These are phyloP conservation scores for Drosophila erecta DNA, from an alignment of 1,140 invertebrate genomes.

Conservation along the genomic window DNA sequence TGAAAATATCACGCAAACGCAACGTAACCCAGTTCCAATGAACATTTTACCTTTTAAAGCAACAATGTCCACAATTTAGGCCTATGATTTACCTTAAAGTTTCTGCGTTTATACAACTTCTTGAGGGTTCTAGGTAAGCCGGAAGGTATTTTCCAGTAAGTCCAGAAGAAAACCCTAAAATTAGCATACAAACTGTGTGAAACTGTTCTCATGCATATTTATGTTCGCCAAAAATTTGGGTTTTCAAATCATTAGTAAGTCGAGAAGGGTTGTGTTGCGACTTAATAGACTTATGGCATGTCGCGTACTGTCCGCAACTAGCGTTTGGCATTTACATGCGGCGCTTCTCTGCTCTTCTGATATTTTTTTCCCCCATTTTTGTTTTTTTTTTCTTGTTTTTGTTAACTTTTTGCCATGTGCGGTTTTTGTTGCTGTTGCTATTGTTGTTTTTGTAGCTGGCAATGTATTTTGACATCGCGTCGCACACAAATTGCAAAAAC, in stretches of 20 bases:
- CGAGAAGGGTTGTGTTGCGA: neutral
- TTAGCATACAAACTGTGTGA: neutral
- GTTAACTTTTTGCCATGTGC: slow-evolving; percentile 16
- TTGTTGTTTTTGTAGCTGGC: slow-evolving; percentile 34
- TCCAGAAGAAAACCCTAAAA: neutral
- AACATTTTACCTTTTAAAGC: neutral
- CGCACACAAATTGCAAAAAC: slow-evolving; percentile 75
- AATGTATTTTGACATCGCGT: slow-evolving; percentile 60
- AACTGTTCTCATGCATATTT: slow-evolving; percentile 1
- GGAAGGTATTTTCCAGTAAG: neutral
- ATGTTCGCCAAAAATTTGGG: slow-evolving; percentile 3
- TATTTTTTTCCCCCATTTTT: slow-evolving; percentile 2
- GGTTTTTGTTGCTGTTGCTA: slow-evolving; percentile 8
- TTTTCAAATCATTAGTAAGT: slow-evolving; percentile 1
- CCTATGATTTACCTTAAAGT: neutral
- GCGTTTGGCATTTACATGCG: slow-evolving; percentile 39
- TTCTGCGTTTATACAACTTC: neutral
- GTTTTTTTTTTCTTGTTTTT: neutral
- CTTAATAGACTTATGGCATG: slow-evolving; percentile 7
- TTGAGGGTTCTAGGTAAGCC: neutral
- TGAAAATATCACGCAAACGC: neutral
- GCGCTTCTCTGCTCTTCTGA: slow-evolving; percentile 6
- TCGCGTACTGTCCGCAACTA: slow-evolving; percentile 27
- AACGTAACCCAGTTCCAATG: neutral
- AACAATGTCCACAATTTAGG: neutral